Conservation (phyloP, 2,888 invertebrate species). For the Mimumesa dahlbomi region DNA sequence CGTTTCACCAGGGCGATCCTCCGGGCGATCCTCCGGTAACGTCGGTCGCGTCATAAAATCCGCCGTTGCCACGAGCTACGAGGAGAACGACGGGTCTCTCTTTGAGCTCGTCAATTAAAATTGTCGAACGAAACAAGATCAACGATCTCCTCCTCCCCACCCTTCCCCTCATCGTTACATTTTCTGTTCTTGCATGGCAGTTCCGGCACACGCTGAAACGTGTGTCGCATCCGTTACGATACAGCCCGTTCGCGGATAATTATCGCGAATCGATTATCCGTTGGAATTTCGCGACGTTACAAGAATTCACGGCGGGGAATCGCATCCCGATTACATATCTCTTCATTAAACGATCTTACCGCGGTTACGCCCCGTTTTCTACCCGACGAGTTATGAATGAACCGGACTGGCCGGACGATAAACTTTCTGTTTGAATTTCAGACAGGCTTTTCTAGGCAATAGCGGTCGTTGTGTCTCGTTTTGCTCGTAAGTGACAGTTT, state of each 20-base stretch:
- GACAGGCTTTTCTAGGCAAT: too few species aligned
- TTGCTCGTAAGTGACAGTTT: too few species aligned
- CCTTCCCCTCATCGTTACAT: not conserved
- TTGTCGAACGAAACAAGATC: conserved; percentile 26
- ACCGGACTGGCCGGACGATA: not conserved
- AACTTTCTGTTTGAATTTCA: too few species aligned
- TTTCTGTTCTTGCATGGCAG: conserved; percentile 26
- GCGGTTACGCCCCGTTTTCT: conserved; percentile 7
- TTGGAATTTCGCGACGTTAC: conserved; percentile 30
- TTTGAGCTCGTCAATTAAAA: conserved; percentile 52
- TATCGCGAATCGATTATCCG: conserved; percentile 46
- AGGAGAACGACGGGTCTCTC: not conserved
- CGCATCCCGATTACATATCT: conserved; percentile 21
- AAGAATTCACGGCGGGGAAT: not conserved
- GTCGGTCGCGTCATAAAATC: conserved; percentile 53
- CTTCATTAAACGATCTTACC: conserved; percentile 26
- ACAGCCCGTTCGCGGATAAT: conserved; percentile 20
- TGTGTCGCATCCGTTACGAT: conserved; percentile 20
- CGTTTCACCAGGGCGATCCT: conserved; percentile 45
- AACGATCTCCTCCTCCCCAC: not conserved
- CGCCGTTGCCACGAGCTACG: conserved; percentile 23
- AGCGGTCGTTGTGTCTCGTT: too few species aligned
- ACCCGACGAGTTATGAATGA: conserved; percentile 17
- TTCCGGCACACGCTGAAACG: conserved; percentile 30
- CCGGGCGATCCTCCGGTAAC: conserved; percentile 27